phyloP scores from a whole-genome alignment of 2,888 invertebrate genomes.

The Ptilodon capucinus region DNA sequence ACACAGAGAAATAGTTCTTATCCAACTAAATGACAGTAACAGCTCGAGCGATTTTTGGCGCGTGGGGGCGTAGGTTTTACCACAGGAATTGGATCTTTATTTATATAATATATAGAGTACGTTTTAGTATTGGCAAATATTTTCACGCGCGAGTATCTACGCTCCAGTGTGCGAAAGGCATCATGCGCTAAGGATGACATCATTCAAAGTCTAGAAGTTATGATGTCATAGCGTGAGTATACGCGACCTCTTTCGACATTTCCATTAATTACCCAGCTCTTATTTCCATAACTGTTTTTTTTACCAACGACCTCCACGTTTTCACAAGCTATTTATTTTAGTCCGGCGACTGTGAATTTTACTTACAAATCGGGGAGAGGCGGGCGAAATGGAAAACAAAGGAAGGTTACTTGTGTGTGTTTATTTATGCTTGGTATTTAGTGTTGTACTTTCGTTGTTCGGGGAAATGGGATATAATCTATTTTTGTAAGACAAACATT shows the following conservation, averaged over 20 bases:
- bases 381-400: slow-evolving; percentile 28
- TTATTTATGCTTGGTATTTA: slow-evolving; percentile 7
- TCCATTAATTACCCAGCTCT: slow-evolving; percentile 64
- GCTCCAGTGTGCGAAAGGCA: no score
- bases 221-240: slow-evolving; percentile 38
- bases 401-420: slow-evolving; percentile 7
- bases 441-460: background rate
- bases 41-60: no score
- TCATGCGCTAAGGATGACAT: background rate
- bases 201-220: slow-evolving; percentile 7
- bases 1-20: no score
- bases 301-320: slow-evolving; percentile 43
- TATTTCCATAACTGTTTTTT: slow-evolving; percentile 58
- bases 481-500: no score
- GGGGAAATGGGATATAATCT: background rate
- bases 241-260: slow-evolving; percentile 42
- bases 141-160: no score
- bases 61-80: no score
- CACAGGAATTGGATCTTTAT: no score
- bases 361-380: slow-evolving; percentile 54
- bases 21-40: no score
- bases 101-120: no score
- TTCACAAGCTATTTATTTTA: slow-evolving; percentile 66
- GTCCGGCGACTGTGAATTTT: slow-evolving; percentile 59
- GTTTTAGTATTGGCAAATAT: no score